Evolutionary conservation across 1,140 invertebrate genomes (phyloP), one percentile per base, ranked within the genome.

Genomic region (Globodera rostochiensis): DNA sequence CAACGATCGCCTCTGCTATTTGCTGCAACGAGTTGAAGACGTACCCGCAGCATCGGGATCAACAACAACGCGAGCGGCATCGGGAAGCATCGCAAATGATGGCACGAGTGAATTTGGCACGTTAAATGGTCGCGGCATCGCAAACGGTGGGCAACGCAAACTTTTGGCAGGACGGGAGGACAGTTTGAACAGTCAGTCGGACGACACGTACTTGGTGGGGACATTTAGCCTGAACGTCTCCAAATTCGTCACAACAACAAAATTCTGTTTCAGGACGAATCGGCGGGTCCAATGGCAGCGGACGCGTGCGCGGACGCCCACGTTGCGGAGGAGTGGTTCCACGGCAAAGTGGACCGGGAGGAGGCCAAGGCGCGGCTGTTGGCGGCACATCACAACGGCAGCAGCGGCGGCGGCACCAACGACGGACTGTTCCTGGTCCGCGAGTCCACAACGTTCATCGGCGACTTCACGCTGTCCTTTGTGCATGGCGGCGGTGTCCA

Each of bases 291-390:
- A 46, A 85, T 84, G 70, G 86, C 87, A 69, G 88, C 82, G 66
- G 87, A 89, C 70, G 80, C 85, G 66, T 85, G 87, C 19, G 86
- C 89, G 79, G 88, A 89, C 64, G 88, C 88, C 83, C 88, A 89
- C 69, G 85, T 89, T 8, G 90, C 88, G 13, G 88, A 89, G 75
- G 88, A 89, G 73, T 89, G 88, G 88, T 89, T 90, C 77, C 88
- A 89, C 75, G 88, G 88, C 66, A 86, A 86, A 46, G 81, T 88
- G 45, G 88, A 79, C 21, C 53, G 88, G 77, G 85, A 88, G 19
- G 87, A 80, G 50, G 88, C 88, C 9, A 87, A 89, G 76, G 50
- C 82, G 49, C 86, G 88, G 11, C 46, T 88, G n/a, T 50, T 83
- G 53, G 84, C 85, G 73, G 79, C 88, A 60, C 76, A 73, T 13